These are phyloP conservation scores for Esperia sulphurella DNA, from an alignment of 2,888 invertebrate species.

Conservation along the genomic window DNA sequence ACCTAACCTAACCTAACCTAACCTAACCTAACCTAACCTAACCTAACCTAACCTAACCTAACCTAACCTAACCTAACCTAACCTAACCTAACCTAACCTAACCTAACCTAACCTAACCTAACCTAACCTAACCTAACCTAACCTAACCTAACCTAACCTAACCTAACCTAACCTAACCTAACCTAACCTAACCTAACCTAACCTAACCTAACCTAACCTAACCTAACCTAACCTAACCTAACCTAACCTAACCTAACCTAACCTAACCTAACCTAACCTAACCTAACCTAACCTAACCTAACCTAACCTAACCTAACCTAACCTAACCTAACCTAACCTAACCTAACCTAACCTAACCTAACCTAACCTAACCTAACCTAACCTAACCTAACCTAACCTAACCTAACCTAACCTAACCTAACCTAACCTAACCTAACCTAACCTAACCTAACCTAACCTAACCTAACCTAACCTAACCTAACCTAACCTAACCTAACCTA, in stretches of 20 bases:
- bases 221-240: constrained; percentile 11
- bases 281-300: constrained; percentile 11
- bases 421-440: constrained; percentile 21
- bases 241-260: constrained; percentile 10
- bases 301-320: constrained; percentile 12
- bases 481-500: constrained; percentile 16
- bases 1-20: constrained; percentile 9
- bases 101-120: constrained; percentile 9
- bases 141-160: constrained; percentile 11
- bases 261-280: constrained; percentile 3
- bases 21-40: constrained; percentile 8
- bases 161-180: constrained; percentile 12
- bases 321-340: constrained; percentile 7
- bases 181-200: constrained; percentile 9
- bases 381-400: constrained; percentile 9
- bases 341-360: constrained; percentile 7
- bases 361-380: constrained; percentile 7
- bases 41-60: constrained; percentile 10
- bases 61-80: constrained; percentile 9
- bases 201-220: constrained; percentile 11
- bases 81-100: constrained; percentile 10
- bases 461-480: constrained; percentile 21
- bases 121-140: constrained; percentile 8
- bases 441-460: constrained; percentile 20
- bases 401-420: constrained; percentile 27